Percentiles rank a stretch among this genome's conserved stretches.
Evolutionary conservation across 2,888 invertebrate genomes (phyloP).

Genomic region (Drosophila cyrtoloma): DNA sequence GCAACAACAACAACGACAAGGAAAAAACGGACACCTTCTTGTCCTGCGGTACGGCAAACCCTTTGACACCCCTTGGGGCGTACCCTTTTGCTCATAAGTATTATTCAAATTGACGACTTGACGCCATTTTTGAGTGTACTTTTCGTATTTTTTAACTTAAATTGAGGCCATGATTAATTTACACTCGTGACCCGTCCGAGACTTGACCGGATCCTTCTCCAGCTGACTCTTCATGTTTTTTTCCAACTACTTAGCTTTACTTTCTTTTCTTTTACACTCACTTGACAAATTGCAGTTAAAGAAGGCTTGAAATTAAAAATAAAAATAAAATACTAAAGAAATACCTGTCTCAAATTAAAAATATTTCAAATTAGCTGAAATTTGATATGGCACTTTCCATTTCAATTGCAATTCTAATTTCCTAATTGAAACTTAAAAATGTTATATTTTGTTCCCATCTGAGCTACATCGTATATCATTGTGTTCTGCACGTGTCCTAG

Average conservation of each 20-base stretch:
- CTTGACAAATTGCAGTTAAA: slow-evolving; percentile 66
- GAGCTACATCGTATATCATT: slow-evolving; percentile 64
- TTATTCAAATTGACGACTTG: slow-evolving; percentile 67
- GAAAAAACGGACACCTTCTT: slow-evolving; percentile 21
- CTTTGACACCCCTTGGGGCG: slow-evolving; percentile 49
- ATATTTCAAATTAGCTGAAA: slow-evolving; percentile 28
- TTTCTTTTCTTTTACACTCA: slow-evolving; percentile 2
- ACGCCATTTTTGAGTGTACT: slow-evolving; percentile 74
- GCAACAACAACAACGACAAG: slow-evolving; percentile 2
- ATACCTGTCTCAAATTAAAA: background rate
- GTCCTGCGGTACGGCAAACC: slow-evolving; percentile 50
- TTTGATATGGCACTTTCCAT: slow-evolving; percentile 14
- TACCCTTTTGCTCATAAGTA: slow-evolving; percentile 28
- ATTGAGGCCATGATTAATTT: slow-evolving; percentile 77
- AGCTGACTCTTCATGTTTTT: slow-evolving; percentile 8
- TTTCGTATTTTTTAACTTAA: slow-evolving; percentile 76
- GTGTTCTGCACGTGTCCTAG: slow-evolving; percentile 53
- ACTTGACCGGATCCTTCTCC: slow-evolving; percentile 37
- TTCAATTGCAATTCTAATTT: slow-evolving; percentile 23
- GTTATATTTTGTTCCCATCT: slow-evolving; percentile 50
- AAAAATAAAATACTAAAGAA: background rate
- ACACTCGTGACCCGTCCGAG: slow-evolving; percentile 23
- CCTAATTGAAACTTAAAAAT: slow-evolving; percentile 58
- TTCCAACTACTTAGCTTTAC: slow-evolving; percentile 35
- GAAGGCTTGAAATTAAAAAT: slow-evolving; percentile 9